Base-by-base conservation (phyloP, 2,888 invertebrate species). In the Euphydryas editha region DNA sequence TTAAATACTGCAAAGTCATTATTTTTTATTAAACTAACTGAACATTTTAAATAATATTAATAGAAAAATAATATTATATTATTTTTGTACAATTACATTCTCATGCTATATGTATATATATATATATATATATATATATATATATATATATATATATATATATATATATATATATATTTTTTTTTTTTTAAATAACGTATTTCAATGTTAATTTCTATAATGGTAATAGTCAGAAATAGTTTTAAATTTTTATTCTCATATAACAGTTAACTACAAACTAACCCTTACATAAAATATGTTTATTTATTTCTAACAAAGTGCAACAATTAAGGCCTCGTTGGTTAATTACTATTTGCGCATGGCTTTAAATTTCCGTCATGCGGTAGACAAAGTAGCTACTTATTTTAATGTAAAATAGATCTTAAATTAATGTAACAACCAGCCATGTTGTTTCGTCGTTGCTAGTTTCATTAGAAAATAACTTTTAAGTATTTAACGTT, bases 291-390 rank as follows among this genome's bases (percentile, higher is more conserved):
- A 68, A 68, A 65, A 58, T 65, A 68, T 51, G 59, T 51, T 60
- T 65, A 68, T 70, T 54, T 70, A 68, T 70, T 65, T 59, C 57
- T 70, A 65, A 70, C 70, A 70, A 68, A 70, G 57, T 62, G 62
- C 68, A 68, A 65, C 70, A 68, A 68, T 70, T 72, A 68, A 67
- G 67, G 64, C 49, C 62, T 65, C 63, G 70, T 68, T 68, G 66
- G 68, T 70, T 60, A 67, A 71, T 69, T 64, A 69, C 65, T 68
- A 68, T 70, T 68, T 68, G 62, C 55, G 70, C 60, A 60, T 61
- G 65, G 67, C 69, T 70, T 70, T 71, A 71, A 70, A 71, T 71
- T 71, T 63, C 60, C 67, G 42, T 60, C 62, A 57, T 47, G 36
- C 62, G 17, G 42, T 60, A 24, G 20, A 18, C 62, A 42, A 58